Percentiles rank a stretch among this genome's conserved stretches.
These are phyloP conservation scores for Hemibagrus guttatus DNA, from an alignment of 2,797 vertebrate genomes.

Conservation along the genomic window DNA sequence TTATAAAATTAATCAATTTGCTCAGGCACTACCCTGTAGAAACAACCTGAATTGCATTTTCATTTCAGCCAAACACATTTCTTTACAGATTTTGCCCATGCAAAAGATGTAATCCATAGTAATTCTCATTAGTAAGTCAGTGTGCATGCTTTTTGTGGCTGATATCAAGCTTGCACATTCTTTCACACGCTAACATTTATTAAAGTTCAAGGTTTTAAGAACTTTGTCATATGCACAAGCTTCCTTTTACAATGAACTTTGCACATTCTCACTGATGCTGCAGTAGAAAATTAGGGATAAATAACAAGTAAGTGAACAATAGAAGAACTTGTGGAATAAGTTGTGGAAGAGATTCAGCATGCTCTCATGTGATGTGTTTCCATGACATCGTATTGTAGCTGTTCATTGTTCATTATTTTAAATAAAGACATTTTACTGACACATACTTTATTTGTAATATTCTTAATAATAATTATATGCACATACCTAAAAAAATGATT, in stretches of 20 bases:
- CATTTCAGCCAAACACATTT: background rate
- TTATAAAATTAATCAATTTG: background rate
- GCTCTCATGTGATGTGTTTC: background rate
- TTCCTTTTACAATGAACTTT: background rate
- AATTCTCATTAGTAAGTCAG: background rate
- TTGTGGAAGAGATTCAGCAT: background rate
- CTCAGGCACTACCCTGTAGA: background rate
- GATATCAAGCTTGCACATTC: background rate
- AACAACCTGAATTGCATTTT: background rate
- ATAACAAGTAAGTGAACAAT: background rate
- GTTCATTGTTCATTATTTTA: background rate
- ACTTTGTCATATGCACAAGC: background rate
- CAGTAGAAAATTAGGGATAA: background rate
- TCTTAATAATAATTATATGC: background rate
- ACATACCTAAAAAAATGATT: no score
- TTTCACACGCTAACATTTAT: background rate
- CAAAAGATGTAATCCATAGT: background rate
- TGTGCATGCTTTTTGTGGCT: background rate
- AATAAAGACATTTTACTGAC: background rate
- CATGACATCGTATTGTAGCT: background rate
- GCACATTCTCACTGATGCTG: background rate
- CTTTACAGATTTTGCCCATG: no score
- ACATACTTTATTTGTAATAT: background rate
- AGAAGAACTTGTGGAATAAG: no score
- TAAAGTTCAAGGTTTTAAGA: background rate